Conservation (phyloP, 2,888 invertebrate species). For the Dusona sp. region DNA sequence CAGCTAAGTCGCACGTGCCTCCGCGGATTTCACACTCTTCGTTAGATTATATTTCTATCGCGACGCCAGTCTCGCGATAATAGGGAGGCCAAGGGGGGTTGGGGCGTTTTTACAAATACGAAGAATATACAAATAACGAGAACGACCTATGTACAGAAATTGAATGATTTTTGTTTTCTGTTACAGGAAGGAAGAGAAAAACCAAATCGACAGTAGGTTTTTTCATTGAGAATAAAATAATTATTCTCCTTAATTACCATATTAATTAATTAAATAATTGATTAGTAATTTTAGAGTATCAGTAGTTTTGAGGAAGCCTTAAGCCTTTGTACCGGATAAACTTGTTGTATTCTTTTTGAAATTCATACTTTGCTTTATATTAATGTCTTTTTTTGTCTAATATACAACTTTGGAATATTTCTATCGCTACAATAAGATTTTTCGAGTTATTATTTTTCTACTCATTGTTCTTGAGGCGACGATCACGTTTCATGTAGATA, state of each 20-base stretch:
- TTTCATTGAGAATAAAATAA: neutral
- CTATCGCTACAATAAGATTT: too few relatives aligned
- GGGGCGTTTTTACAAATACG: neutral
- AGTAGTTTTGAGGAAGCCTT: too few relatives aligned
- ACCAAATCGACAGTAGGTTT: neutral
- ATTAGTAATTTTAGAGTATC: too few relatives aligned
- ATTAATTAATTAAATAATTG: too few relatives aligned
- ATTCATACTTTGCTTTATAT: conserved; percentile 2
- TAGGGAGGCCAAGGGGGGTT: conserved; percentile 1
- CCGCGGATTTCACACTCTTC: neutral
- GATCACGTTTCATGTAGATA: neutral
- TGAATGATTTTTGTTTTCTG: neutral
- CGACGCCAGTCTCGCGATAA: conserved; percentile 13
- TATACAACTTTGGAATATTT: too few relatives aligned
- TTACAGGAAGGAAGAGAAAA: neutral
- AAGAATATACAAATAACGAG: neutral
- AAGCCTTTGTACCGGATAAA: too few relatives aligned
- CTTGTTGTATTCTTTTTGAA: neutral
- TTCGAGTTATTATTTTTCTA: neutral
- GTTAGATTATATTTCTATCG: neutral
- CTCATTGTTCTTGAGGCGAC: conserved; percentile 5
- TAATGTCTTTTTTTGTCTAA: neutral
- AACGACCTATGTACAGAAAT: neutral
- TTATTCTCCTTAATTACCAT: too few relatives aligned
- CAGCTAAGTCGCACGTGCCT: conserved; percentile 54